phyloP scores from a whole-genome alignment of 1,140 invertebrate genomes.

The Heliconius eleuchia region DNA sequence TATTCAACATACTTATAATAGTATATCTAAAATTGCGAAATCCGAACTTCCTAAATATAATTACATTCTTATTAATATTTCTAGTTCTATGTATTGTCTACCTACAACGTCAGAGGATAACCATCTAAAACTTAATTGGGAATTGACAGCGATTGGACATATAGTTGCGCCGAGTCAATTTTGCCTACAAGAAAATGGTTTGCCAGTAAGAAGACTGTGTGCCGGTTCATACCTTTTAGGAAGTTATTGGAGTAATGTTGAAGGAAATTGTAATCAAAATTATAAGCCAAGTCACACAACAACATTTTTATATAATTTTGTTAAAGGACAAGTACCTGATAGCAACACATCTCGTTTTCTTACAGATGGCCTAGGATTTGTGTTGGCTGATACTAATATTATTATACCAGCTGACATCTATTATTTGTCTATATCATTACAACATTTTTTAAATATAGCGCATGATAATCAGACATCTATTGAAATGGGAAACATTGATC shows the following conservation, averaged over 20 bases:
- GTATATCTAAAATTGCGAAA: slow-evolving; percentile 45
- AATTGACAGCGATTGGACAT: slow-evolving; percentile 68
- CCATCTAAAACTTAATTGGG: slow-evolving; percentile 62
- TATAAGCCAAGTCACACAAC: slow-evolving; percentile 68
- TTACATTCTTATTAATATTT: slow-evolving; percentile 61
- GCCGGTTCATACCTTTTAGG: slow-evolving; percentile 73
- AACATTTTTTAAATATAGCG: slow-evolving; percentile 60
- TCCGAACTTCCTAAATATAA: slow-evolving; percentile 51
- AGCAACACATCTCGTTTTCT: slow-evolving; percentile 64
- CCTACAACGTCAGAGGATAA: slow-evolving; percentile 56
- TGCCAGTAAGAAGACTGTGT: slow-evolving; percentile 77
- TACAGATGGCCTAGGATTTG: slow-evolving; percentile 59
- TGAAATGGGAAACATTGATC: slow-evolving; percentile 69
- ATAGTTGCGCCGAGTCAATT: slow-evolving; percentile 75
- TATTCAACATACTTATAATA: slow-evolving; percentile 48
- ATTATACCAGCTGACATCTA: slow-evolving; percentile 80
- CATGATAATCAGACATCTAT: slow-evolving; percentile 56
- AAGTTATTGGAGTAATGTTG: slow-evolving; percentile 67
- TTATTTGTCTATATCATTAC: slow-evolving; percentile 79
- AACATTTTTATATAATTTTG: slow-evolving; percentile 69
- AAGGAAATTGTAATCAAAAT: slow-evolving; percentile 69
- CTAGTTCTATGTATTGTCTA: slow-evolving; percentile 73
- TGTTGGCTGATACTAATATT: slow-evolving; percentile 60
- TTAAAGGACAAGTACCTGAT: slow-evolving; percentile 58
- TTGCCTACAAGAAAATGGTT: slow-evolving; percentile 77